phyloP scores from a whole-genome alignment of 2,888 invertebrate species.

The Polyploca ridens region DNA sequence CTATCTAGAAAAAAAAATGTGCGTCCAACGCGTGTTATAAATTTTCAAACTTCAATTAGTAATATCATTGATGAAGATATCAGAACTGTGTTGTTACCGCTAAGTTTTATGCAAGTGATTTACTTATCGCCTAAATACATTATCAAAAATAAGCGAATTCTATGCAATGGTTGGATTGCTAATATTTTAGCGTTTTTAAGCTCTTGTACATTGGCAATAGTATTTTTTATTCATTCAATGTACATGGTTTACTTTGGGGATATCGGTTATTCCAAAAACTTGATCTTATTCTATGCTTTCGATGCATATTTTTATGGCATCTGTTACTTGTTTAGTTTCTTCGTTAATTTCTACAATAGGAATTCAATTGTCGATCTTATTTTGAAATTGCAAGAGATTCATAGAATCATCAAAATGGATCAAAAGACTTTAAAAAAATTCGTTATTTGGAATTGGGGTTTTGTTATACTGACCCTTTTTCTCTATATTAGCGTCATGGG shows the following conservation, averaged over 20 bases:
- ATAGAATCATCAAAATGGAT: not conserved
- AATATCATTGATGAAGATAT: not conserved
- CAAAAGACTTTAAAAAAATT: not conserved
- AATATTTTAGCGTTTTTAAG: not conserved
- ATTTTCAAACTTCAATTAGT: not conserved
- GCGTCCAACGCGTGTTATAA: not conserved
- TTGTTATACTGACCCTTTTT: not conserved
- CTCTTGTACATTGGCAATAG: not conserved
- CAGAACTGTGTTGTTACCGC: not conserved
- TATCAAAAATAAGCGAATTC: not conserved
- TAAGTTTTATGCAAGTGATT: not conserved
- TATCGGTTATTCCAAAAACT: not conserved
- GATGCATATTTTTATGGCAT: not conserved
- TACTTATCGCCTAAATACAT: conserved; percentile 7
- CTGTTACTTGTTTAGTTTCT: not conserved
- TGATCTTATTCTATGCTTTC: not conserved
- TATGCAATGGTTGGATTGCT: not conserved
- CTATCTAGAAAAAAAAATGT: not conserved
- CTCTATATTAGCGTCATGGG: not conserved
- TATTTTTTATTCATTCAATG: not conserved
- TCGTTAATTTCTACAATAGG: not conserved
- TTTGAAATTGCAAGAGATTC: not conserved
- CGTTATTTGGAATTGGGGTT: not conserved
- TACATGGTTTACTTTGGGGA: no score
- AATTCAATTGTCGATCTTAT: not conserved